Conservation (phyloP, 2,888 invertebrate species). For the Hirtodrosophila alboralis region DNA sequence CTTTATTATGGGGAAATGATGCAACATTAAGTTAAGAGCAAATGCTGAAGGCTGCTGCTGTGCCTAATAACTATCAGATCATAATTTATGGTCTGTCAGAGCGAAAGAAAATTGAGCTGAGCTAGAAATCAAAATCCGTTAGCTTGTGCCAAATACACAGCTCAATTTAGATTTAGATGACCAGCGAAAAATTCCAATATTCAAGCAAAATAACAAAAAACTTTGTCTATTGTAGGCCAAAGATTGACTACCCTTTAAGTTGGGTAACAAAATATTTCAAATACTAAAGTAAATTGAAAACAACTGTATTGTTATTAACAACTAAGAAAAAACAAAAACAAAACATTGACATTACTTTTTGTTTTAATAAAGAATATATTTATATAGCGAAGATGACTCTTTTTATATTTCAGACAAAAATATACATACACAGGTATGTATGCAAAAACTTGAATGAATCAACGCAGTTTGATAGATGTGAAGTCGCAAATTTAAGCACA, state of each 20-base stretch:
- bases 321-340: too few relatives aligned
- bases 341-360: too few relatives aligned
- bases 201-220: slow-evolving; percentile 5
- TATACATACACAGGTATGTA: too few relatives aligned
- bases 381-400: too few relatives aligned
- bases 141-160: slow-evolving; percentile 63
- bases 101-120: slow-evolving; percentile 70
- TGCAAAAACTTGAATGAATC: slow-evolving; percentile 19
- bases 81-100: slow-evolving; percentile 57
- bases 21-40: slow-evolving; percentile 45
- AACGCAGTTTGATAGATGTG: slow-evolving; percentile 39
- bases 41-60: slow-evolving; percentile 33
- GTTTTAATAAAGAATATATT: too few relatives aligned
- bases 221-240: too few relatives aligned
- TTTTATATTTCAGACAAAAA: too few relatives aligned
- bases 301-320: too few relatives aligned
- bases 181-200: slow-evolving; percentile 49
- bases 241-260: too few relatives aligned
- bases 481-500: slow-evolving; percentile 2
- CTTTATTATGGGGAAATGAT: slow-evolving; percentile 44
- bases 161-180: slow-evolving; percentile 42
- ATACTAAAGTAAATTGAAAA: too few relatives aligned
- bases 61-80: slow-evolving; percentile 68
- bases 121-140: slow-evolving; percentile 52
- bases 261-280: too few relatives aligned